Percentiles rank a stretch among this genome's conserved stretches.
Evolutionary conservation across 1,140 invertebrate species (phyloP).

Genomic region (Latrodectus geometricus): DNA sequence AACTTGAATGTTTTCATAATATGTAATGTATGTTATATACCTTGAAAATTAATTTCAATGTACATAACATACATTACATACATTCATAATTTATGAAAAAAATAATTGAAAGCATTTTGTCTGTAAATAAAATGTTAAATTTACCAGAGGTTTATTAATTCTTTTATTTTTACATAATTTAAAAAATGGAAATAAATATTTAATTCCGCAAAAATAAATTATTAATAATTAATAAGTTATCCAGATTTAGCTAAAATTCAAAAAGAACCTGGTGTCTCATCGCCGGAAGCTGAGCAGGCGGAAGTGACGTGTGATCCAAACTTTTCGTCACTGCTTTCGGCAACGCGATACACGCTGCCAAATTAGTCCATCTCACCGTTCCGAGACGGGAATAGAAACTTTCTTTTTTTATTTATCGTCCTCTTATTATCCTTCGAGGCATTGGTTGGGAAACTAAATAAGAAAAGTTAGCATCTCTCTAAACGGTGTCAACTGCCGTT

Average conservation of each 20-base stretch:
- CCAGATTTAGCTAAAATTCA: background rate
- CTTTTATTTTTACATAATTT: too few relatives aligned
- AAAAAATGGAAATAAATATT: background rate
- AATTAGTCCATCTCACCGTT: constrained; percentile 46
- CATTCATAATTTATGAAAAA: too few relatives aligned
- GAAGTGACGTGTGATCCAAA: constrained; percentile 18
- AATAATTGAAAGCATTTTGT: too few relatives aligned
- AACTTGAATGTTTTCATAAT: too few relatives aligned
- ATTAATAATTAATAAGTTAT: background rate
- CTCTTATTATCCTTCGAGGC: background rate
- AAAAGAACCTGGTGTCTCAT: constrained; percentile 7
- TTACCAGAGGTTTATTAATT: too few relatives aligned
- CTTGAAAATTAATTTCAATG: too few relatives aligned
- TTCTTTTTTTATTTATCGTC: background rate
- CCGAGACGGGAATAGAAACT: constrained; percentile 24
- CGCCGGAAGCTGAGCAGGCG: background rate
- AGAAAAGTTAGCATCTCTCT: background rate
- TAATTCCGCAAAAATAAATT: background rate
- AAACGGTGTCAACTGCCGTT: constrained; percentile 28
- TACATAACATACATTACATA: too few relatives aligned
- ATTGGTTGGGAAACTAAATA: too few relatives aligned
- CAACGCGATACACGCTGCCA: constrained; percentile 58
- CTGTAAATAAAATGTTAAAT: too few relatives aligned
- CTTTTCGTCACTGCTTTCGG: constrained; percentile 14
- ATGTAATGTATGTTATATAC: too few relatives aligned